Base-by-base conservation (phyloP, 2,888 invertebrate genomes). In the Macrosiphum euphorbiae region DNA sequence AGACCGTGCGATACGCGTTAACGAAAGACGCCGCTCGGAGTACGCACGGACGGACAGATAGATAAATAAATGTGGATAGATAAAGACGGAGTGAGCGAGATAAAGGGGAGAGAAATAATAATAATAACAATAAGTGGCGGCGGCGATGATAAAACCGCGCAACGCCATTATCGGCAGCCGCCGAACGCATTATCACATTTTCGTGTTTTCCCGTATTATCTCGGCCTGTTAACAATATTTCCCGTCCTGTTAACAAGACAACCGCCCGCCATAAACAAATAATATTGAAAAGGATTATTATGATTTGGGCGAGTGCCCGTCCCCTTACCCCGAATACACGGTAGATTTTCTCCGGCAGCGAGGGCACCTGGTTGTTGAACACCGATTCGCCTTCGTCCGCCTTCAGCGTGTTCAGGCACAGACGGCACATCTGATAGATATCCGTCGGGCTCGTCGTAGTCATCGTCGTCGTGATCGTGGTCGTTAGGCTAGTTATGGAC, bases 171-270 rank as follows among this genome's bases (percentile, higher is more conserved):
- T 94, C 94, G 94, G 94, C 28, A 85, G 58, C 47, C 86, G 85
- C 91, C 67, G 94, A 58, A 92, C 86, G 94, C 94, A 94, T 94
- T 90, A 94, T 94, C 94, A 94, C 94, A 86, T 94, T 90, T 87
- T 90, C 90, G 86, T 90, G 67, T 87, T 90, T 94, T 85, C 50
- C 67, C 86, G 89, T 89, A 94, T 90, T 94, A 94, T 94, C 94
- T 78, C 78, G 35, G 78, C 35, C 35, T 94, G 90, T 94, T 94
- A 90, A 94, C 94, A 94, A 94, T 94, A 94, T 94, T 94, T 86
- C 86, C 86, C 20, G 78, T 90, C 86, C 52, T 90, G 94, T 94
- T 94, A 94, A 94, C 94, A 90, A 52, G 67, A 90, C 35, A 20
- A 35, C 78, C 78, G 78, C 78, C 90, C 90, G 94, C 94, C 90